Evolutionary conservation across 1,140 invertebrate species (phyloP).

Genomic region (Drosophila orosa): DNA sequence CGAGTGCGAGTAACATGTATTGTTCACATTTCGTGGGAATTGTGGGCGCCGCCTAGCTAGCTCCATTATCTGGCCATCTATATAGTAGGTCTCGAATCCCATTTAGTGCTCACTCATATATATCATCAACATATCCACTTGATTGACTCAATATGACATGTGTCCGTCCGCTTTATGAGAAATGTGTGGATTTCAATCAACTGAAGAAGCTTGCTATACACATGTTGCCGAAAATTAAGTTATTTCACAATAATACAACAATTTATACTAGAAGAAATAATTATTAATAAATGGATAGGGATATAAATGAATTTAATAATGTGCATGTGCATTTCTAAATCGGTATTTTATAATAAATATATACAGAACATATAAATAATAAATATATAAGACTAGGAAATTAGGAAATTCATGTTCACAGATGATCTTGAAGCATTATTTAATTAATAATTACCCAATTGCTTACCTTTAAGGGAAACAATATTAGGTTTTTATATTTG

Average conservation of each 20-base stretch:
- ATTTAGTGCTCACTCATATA: conserved; percentile 13
- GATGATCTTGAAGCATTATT: background rate
- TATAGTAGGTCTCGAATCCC: conserved; percentile 5
- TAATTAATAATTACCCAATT: background rate
- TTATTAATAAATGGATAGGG: too few species aligned
- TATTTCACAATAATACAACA: background rate
- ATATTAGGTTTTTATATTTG: background rate
- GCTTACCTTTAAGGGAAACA: background rate
- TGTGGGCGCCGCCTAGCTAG: background rate
- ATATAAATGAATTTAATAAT: too few species aligned
- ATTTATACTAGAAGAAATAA: background rate
- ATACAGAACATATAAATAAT: too few species aligned
- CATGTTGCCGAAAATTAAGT: background rate
- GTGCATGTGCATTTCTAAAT: too few species aligned
- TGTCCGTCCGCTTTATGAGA: conserved; percentile 21
- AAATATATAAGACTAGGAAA: too few species aligned
- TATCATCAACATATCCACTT: conserved; percentile 19
- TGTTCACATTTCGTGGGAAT: conserved; percentile 25
- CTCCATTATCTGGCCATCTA: conserved; percentile 31
- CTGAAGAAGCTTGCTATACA: background rate
- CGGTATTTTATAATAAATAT: too few species aligned
- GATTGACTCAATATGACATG: conserved; percentile 20
- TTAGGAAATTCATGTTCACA: too few species aligned
- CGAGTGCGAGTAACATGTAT: conserved; percentile 3
- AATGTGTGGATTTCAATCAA: conserved; percentile 34